Conservation (phyloP, 1,140 invertebrate species). For the Pogonomyrmex barbatus region DNA sequence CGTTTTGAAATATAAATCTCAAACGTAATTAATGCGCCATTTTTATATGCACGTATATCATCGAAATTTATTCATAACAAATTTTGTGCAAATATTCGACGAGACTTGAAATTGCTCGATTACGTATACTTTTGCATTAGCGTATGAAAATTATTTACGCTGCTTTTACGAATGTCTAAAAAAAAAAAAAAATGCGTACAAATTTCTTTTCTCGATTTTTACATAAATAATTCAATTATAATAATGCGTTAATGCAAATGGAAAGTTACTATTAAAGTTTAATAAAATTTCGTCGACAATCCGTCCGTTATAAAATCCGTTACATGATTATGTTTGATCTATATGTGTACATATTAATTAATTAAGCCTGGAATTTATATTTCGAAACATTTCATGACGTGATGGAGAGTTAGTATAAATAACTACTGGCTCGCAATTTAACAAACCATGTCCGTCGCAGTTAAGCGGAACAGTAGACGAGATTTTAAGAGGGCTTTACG, state of each 20-base stretch:
- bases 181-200: background rate
- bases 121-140: background rate
- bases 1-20: conserved; percentile 9
- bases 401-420: conserved; percentile 5
- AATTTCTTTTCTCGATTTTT: background rate
- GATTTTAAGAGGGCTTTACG: conserved; percentile 24
- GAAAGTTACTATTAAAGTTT: conserved; percentile 11
- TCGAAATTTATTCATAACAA: conserved; percentile 13
- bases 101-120: background rate
- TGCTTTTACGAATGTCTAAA: background rate
- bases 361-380: conserved; percentile 28
- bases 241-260: background rate
- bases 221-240: background rate
- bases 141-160: background rate
- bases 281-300: background rate
- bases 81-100: background rate
- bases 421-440: conserved; percentile 6
- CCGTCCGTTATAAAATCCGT: background rate
- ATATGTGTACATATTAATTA: conserved; percentile 16
- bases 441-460: conserved; percentile 12
- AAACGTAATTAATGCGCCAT: conserved; percentile 18
- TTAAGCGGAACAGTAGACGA: conserved; percentile 11
- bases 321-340: background rate
- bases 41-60: background rate
- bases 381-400: background rate